A percentile compares a stretch with the other conserved stretches of the same genome.
These are phyloP conservation scores for Mylabris phalerata DNA, from an alignment of 1,140 invertebrate genomes.

Conservation along the genomic window DNA sequence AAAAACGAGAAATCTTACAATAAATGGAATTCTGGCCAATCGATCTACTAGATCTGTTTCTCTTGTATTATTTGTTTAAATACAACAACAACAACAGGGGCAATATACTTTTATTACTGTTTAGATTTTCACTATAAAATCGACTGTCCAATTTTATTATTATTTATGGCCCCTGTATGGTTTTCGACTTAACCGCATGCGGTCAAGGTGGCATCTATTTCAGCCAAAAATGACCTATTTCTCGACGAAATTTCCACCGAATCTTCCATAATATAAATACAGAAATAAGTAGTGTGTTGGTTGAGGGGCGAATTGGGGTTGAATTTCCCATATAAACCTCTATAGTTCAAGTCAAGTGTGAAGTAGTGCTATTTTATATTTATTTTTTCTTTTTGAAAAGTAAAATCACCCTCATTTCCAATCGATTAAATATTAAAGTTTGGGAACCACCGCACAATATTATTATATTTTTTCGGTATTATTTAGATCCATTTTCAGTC, in stretches of 20 bases:
- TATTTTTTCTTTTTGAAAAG: not conserved
- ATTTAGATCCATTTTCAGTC: slow-evolving; percentile 7
- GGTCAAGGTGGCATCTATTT: slow-evolving; percentile 4
- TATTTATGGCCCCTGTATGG: slow-evolving; percentile 6
- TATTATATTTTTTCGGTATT: not conserved
- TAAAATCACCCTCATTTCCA: slow-evolving; percentile 15
- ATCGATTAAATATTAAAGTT: slow-evolving; percentile 7
- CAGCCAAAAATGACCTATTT: slow-evolving; percentile 4
- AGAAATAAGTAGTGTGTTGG: no score
- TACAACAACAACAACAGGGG: not conserved
- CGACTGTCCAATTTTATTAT: slow-evolving; percentile 7
- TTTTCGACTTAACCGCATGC: slow-evolving; percentile 7
- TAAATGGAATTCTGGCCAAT: slow-evolving; percentile 18
- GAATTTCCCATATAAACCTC: slow-evolving; percentile 1
- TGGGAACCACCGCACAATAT: slow-evolving; percentile 8
- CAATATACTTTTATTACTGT: slow-evolving; percentile 6
- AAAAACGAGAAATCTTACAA: not conserved
- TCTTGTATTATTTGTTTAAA: not conserved
- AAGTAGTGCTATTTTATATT: slow-evolving; percentile 8
- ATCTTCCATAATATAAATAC: no score
- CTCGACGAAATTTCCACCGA: not conserved
- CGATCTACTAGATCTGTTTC: slow-evolving; percentile 14
- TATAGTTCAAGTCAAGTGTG: slow-evolving; percentile 8
- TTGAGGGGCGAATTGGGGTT: no score
- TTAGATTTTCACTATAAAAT: slow-evolving; percentile 9